These are phyloP conservation scores for Pycnonotus jocosus DNA, from an alignment of 2,113 vertebrate species.

Conservation along the genomic window DNA sequence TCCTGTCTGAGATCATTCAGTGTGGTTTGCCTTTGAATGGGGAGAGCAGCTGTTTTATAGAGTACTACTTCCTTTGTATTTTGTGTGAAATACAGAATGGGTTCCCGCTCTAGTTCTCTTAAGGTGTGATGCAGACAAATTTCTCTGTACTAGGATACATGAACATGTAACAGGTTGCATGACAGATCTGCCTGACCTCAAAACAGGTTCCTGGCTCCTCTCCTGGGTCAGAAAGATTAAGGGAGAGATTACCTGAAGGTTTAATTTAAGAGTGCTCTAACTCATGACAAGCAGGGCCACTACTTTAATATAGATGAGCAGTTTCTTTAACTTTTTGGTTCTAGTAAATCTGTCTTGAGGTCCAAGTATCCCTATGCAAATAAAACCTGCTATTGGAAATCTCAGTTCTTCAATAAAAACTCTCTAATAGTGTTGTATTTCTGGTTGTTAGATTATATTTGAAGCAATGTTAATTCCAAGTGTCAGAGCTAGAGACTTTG, in stretches of 20 bases:
- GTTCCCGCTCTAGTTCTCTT: neutral
- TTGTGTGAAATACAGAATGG: neutral
- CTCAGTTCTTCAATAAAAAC: neutral
- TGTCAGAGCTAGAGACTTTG: neutral
- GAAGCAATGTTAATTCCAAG: neutral
- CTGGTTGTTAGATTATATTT: neutral
- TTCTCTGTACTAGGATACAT: neutral
- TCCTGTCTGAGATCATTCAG: neutral
- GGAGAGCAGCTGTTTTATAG: neutral
- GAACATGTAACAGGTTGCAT: neutral
- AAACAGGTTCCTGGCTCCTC: neutral
- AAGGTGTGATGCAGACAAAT: neutral
- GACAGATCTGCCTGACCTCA: neutral
- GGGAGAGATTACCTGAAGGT: neutral
- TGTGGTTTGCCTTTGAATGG: neutral
- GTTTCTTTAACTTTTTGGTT: neutral
- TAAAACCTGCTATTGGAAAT: neutral
- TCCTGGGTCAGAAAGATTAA: neutral
- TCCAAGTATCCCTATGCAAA: neutral
- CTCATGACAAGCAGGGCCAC: neutral
- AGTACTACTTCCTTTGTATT: neutral
- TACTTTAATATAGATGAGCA: neutral
- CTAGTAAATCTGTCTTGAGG: neutral
- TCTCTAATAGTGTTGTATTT: neutral
- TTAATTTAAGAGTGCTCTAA: neutral